Percentiles rank a stretch among this genome's conserved stretches.
Evolutionary conservation across 35 echinoderm and acorn worm species (phyloP).

Genomic region (Lytechinus pictus): DNA sequence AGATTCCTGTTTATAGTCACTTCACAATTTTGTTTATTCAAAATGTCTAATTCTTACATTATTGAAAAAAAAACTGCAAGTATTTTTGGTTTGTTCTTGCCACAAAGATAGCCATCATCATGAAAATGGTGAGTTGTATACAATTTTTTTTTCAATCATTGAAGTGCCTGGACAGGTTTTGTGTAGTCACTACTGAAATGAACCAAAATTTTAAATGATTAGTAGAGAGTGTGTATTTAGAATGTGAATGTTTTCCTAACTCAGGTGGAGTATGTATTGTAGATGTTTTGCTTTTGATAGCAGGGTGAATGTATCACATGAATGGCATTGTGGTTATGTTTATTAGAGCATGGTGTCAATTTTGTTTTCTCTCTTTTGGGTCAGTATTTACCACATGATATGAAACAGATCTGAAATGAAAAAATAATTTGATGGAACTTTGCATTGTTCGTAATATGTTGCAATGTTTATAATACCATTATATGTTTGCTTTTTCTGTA

Average conservation of each 20-base stretch:
- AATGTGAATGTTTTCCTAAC: background rate
- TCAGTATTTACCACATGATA: background rate
- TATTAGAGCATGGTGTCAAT: background rate
- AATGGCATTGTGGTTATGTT: background rate
- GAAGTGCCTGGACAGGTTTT: background rate
- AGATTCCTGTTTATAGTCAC: too few species aligned
- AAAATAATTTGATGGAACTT: too few species aligned
- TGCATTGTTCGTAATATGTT: too few species aligned
- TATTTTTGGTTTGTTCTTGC: too few species aligned
- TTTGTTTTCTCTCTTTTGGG: background rate
- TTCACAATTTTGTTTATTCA: too few species aligned
- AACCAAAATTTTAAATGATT: background rate
- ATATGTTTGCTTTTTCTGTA: too few species aligned
- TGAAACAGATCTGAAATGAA: background rate
- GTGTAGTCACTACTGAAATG: background rate
- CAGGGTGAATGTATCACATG: background rate
- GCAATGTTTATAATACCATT: too few species aligned
- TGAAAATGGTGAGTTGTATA: background rate
- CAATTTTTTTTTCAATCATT: background rate
- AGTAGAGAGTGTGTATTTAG: background rate
- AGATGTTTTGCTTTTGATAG: background rate
- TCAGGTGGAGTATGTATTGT: constrained; percentile 9
- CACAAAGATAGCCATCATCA: too few species aligned
- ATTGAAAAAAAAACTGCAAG: too few species aligned
- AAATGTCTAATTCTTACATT: too few species aligned